Evolutionary conservation across 1,140 invertebrate genomes (phyloP).

Genomic region (fruit fly (Drosophila melanogaster)): DNA sequence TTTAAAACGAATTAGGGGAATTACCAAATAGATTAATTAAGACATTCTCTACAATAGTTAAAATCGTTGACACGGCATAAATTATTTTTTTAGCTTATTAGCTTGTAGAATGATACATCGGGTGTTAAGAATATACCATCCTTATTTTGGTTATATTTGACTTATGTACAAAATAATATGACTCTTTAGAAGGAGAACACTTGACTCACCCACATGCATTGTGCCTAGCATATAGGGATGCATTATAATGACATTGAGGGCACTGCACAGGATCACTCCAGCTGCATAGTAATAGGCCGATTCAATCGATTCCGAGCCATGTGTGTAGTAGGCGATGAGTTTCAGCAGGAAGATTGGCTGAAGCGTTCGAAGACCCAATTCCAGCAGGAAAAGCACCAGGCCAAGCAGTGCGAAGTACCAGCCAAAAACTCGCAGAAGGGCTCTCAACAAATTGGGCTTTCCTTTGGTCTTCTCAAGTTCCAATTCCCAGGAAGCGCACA

Average conservation of each 20-base stretch:
- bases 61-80: not conserved
- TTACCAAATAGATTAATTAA: not conserved
- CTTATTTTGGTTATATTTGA: too few species aligned
- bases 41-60: not conserved
- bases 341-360: constrained; percentile 90
- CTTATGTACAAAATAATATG: not conserved
- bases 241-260: constrained; percentile 89
- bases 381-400: constrained; percentile 68
- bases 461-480: constrained; percentile 64
- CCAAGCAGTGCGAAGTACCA: constrained; percentile 66
- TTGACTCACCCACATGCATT: constrained; percentile 87
- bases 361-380: constrained; percentile 85
- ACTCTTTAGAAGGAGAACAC: not conserved
- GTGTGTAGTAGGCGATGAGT: constrained; percentile 88
- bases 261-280: constrained; percentile 88
- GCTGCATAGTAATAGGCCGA: constrained; percentile 88
- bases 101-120: not conserved
- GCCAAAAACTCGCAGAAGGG: constrained; percentile 67
- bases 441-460: constrained; percentile 64
- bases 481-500: constrained; percentile 68
- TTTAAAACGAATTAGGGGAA: not conserved
- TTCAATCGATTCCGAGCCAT: constrained; percentile 84
- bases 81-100: not conserved
- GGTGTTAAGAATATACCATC: too few species aligned
- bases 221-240: constrained; percentile 93